A percentile compares a stretch with the other conserved stretches of the same genome.
These are phyloP conservation scores for Aspiorhynchus laticeps DNA, from an alignment of 2,113 vertebrate genomes.

Conservation along the genomic window DNA sequence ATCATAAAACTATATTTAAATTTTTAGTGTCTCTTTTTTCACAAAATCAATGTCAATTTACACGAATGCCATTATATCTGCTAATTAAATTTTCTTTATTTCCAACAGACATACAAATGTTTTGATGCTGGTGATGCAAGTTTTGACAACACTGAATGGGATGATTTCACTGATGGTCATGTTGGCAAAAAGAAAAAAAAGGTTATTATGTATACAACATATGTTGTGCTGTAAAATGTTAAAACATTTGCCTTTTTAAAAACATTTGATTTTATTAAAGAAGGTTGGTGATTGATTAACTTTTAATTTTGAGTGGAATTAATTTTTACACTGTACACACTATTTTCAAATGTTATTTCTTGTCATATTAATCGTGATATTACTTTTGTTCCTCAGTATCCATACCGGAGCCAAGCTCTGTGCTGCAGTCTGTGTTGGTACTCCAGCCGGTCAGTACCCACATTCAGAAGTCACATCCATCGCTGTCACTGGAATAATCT, in stretches of 20 bases:
- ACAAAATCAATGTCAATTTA: background rate
- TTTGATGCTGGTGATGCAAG: conserved; percentile 62
- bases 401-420: conserved; percentile 82
- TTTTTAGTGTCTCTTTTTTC: background rate
- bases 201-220: conserved; percentile 38
- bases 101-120: conserved; percentile 57
- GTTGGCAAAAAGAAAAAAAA: conserved; percentile 61
- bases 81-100: background rate
- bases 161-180: conserved; percentile 59
- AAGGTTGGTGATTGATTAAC: background rate
- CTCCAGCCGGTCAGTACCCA: conserved; percentile 79
- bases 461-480: conserved; percentile 82
- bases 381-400: conserved; percentile 67
- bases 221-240: background rate
- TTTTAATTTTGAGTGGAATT: background rate
- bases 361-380: background rate
- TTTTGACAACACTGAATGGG: conserved; percentile 66
- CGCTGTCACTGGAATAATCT: conserved; percentile 83
- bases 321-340: background rate
- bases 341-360: background rate
- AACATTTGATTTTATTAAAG: background rate
- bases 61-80: background rate
- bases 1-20: background rate
- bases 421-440: conserved; percentile 87
- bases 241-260: background rate